phyloP scores from a whole-genome alignment of 2,797 vertebrate species.

The Intellagama lesueurii region DNA sequence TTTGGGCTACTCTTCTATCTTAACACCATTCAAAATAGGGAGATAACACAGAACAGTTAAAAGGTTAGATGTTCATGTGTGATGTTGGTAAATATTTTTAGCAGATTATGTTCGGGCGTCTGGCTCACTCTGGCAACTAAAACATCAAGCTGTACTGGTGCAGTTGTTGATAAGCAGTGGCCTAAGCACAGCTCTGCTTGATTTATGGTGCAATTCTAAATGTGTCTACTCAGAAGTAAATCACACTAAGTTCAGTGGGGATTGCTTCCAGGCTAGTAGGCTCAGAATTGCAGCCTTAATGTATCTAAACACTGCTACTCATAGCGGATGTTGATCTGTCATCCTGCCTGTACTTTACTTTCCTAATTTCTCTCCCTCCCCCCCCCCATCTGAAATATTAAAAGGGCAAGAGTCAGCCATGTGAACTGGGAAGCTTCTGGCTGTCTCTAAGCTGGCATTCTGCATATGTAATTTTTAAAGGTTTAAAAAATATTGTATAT shows the following conservation, averaged over 20 bases:
- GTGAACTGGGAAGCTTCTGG: constrained; percentile 64
- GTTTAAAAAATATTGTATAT: constrained; percentile 81
- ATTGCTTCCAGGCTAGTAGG: neutral
- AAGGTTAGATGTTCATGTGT: neutral
- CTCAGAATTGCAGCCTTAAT: neutral
- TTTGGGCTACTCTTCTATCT: neutral
- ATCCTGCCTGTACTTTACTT: constrained; percentile 69
- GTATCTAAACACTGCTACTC: constrained; percentile 54
- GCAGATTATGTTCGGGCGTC: neutral
- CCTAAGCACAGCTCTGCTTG: constrained; percentile 22
- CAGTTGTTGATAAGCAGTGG: constrained; percentile 8
- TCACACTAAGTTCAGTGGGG: neutral
- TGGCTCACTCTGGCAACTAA: neutral
- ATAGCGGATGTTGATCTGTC: constrained; percentile 69
- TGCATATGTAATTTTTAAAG: constrained; percentile 80
- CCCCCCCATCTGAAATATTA: constrained; percentile 44
- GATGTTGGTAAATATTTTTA: constrained; percentile 40
- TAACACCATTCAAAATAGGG: neutral
- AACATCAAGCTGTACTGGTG: neutral
- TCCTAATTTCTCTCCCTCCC: constrained; percentile 46
- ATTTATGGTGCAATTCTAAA: neutral
- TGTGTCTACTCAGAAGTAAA: neutral
- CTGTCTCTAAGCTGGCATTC: constrained; percentile 75
- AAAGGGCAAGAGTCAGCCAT: constrained; percentile 69
- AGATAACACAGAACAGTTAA: neutral